phyloP scores from a whole-genome alignment of 2,888 invertebrate genomes.

The Ectropis crepuscularia region DNA sequence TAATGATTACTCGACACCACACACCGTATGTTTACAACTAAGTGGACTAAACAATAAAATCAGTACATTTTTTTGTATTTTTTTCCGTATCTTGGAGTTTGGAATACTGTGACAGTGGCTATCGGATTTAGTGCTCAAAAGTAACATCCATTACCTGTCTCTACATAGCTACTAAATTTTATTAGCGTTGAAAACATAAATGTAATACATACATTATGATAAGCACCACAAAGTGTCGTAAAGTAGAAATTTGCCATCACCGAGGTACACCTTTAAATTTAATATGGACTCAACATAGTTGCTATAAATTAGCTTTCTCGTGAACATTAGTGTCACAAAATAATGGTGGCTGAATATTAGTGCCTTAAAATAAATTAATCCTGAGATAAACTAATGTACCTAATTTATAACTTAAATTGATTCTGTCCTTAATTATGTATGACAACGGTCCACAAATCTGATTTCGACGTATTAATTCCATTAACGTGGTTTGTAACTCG shows the following conservation, averaged over 20 bases:
- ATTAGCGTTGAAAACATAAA: background rate
- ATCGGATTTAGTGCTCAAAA: too few relatives aligned
- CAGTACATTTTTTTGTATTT: too few relatives aligned
- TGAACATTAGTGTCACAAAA: conserved; percentile 11
- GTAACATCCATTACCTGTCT: too few relatives aligned
- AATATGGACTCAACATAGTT: conserved; percentile 1
- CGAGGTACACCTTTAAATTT: background rate
- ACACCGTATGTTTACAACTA: too few relatives aligned
- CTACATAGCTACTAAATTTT: too few relatives aligned
- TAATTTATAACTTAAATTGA: conserved; percentile 1
- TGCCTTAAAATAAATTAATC: conserved; percentile 4
- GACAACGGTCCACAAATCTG: background rate
- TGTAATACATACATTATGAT: background rate
- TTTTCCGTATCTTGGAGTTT: too few relatives aligned
- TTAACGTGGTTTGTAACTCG: background rate
- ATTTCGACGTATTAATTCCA: background rate
- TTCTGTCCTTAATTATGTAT: background rate
- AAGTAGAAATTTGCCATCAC: conserved; percentile 3
- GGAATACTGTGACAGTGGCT: too few relatives aligned
- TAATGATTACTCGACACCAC: too few relatives aligned
- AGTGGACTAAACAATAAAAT: too few relatives aligned
- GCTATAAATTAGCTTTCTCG: conserved; percentile 17
- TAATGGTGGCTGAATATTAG: conserved; percentile 7
- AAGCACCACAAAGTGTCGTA: conserved; percentile 1
- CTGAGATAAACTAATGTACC: background rate